phyloP scores from a whole-genome alignment of 2,797 vertebrate genomes.

The Fringilla coelebs region DNA sequence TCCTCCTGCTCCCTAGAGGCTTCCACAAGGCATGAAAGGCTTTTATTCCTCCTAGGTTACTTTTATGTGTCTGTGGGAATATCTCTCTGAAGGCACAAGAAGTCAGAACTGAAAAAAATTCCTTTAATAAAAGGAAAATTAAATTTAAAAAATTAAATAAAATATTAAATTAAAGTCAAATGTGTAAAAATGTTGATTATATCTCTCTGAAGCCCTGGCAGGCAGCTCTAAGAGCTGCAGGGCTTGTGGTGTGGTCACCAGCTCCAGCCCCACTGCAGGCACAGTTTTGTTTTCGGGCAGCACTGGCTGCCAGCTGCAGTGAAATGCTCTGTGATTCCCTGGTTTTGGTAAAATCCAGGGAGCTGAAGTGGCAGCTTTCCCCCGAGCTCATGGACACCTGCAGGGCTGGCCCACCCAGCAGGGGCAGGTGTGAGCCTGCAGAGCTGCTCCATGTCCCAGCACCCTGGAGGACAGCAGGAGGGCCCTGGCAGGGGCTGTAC shows the following conservation, averaged over 20 bases:
- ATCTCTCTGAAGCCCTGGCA: not conserved
- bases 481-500: not conserved
- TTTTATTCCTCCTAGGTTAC: not conserved
- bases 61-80: not conserved
- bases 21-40: not conserved
- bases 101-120: not conserved
- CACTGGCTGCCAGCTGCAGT: not conserved
- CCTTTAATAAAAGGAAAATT: no score
- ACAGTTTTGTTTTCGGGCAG: not conserved
- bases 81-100: not conserved
- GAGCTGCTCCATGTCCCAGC: not conserved
- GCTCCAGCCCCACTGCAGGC: not conserved
- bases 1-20: not conserved
- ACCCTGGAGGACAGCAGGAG: not conserved
- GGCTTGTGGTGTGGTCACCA: fast-evolving
- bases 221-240: no score
- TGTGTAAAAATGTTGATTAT: not conserved
- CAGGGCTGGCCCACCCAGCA: not conserved
- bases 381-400: not conserved
- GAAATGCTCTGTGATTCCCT: fast-evolving
- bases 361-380: not conserved
- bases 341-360: no score
- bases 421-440: not conserved
- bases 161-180: not conserved
- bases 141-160: no score